Conservation (phyloP, 37 sponge, comb jelly and placozoan species). For the Mnemiopsis leidyi region DNA sequence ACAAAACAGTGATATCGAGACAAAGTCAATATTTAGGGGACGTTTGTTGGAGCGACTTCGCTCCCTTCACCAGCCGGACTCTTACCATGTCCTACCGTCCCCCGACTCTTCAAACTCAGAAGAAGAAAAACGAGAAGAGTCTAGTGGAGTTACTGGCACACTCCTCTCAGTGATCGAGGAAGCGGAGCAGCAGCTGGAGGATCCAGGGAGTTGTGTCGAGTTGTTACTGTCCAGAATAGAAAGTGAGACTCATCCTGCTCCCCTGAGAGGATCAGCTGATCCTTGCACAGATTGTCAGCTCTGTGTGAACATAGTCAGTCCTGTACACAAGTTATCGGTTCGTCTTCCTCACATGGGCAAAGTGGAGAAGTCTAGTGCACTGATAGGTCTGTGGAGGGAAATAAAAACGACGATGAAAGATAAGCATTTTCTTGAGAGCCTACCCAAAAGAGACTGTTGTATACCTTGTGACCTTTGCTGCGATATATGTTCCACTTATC, state of each 20-base stretch:
- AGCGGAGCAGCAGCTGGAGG: background rate
- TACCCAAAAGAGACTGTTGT: background rate
- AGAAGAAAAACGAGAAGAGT: background rate
- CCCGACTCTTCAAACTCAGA: background rate
- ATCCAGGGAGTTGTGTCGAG: background rate
- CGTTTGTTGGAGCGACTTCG: background rate
- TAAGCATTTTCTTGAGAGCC: background rate
- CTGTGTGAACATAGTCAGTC: background rate
- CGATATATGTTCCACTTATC: background rate
- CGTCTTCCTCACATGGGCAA: background rate
- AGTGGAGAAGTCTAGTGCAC: background rate
- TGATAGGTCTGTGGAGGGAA: background rate
- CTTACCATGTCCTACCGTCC: background rate
- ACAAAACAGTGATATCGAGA: background rate
- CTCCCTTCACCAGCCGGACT: background rate
- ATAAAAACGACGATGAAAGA: background rate
- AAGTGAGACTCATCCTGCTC: background rate
- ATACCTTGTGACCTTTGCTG: background rate
- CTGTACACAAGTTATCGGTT: background rate
- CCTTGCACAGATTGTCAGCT: background rate
- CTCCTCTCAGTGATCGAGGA: background rate
- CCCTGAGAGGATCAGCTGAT: background rate
- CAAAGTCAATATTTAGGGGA: background rate
- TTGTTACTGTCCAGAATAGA: background rate
- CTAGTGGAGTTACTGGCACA: background rate